Evolutionary conservation across 1,140 invertebrate species (phyloP).

Genomic region (Euwallacea similis): DNA sequence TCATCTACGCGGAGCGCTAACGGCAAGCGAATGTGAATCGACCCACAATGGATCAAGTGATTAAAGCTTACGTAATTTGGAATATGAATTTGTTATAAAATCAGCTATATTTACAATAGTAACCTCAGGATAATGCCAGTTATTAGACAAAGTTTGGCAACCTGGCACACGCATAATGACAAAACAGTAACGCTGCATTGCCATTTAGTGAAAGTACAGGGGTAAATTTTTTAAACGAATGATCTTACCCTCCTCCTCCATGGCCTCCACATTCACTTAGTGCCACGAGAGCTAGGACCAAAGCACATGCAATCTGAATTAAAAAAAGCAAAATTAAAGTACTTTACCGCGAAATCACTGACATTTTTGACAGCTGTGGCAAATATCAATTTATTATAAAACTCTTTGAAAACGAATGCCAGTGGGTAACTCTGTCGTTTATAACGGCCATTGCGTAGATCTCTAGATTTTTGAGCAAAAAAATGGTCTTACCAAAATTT

Average conservation of each 20-base stretch:
- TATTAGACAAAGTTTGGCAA: neutral
- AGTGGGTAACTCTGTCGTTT: no score
- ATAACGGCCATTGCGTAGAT: no score
- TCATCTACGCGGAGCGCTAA: neutral
- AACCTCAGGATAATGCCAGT: no score
- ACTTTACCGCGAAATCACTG: neutral
- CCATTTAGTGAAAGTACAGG: neutral
- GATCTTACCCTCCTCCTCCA: constrained; percentile 32
- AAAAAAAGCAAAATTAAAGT: neutral
- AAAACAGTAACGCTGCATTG: neutral
- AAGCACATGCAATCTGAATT: constrained; percentile 27
- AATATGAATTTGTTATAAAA: no score
- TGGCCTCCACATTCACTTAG: constrained; percentile 31
- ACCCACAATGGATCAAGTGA: neutral
- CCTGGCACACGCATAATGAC: neutral
- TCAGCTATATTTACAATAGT: no score
- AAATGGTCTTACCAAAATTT: constrained; percentile 30
- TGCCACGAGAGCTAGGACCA: constrained; percentile 33
- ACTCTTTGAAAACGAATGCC: no score
- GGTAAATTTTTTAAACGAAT: neutral
- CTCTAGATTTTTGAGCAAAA: neutral
- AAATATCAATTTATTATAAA: no score
- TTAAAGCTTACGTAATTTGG: no score
- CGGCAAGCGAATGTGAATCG: constrained; percentile 2
- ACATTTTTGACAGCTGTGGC: no score